Conservation (phyloP, 2,888 invertebrate species). For the Orthonevra nobilis region DNA sequence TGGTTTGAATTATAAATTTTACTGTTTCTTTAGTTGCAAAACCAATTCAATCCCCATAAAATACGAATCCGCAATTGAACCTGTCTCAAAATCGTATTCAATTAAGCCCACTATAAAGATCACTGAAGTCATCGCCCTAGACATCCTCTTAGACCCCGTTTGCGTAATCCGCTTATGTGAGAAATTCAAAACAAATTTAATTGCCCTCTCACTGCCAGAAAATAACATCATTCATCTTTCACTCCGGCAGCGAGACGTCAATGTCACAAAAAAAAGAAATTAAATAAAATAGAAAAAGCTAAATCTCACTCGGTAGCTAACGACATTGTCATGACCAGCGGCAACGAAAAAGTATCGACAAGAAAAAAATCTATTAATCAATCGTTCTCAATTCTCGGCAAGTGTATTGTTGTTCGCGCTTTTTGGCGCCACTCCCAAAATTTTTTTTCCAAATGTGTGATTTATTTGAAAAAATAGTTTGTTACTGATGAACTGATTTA, state of each 20-base stretch:
- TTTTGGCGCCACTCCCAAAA: constrained; percentile 16
- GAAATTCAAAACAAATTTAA: constrained; percentile 8
- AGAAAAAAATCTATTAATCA: constrained; percentile 52
- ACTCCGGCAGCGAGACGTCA: not conserved
- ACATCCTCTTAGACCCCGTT: constrained; percentile 27
- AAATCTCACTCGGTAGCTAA: constrained; percentile 21
- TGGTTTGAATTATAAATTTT: too few species aligned
- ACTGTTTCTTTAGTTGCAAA: too few species aligned
- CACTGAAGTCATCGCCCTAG: constrained; percentile 10
- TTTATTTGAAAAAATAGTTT: too few species aligned
- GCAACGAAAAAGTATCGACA: not conserved
- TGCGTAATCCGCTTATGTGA: constrained; percentile 32
- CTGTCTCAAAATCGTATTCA: too few species aligned
- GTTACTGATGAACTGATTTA: too few species aligned
- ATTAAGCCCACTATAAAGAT: not conserved
- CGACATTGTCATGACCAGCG: constrained; percentile 37
- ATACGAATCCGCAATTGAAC: too few species aligned
- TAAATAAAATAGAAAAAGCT: not conserved
- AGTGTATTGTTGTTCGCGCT: constrained; percentile 15
- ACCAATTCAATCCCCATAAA: too few species aligned
- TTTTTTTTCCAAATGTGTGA: too few species aligned
- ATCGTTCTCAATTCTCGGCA: constrained; percentile 20
- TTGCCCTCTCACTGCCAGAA: not conserved
- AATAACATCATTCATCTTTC: constrained; percentile 6
- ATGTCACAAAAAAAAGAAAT: not conserved